Evolutionary conservation across 2,888 invertebrate genomes (phyloP), one percentile per base, ranked within the genome.

Genomic region (Pyrocoelia pectoralis): DNA sequence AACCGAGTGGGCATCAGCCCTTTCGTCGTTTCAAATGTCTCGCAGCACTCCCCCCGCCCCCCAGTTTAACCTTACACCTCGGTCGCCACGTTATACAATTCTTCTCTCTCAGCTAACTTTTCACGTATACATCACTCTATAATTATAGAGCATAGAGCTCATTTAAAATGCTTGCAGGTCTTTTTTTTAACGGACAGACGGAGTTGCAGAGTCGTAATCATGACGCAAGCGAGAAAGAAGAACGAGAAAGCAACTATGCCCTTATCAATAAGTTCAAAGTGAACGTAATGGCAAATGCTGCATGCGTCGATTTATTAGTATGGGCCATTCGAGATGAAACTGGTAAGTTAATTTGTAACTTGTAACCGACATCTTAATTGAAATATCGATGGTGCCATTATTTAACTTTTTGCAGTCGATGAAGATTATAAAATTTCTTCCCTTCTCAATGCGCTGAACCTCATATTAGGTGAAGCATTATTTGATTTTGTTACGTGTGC

Each of bases 311-410:
- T 81, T 85, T 99, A 5, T 85, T 99, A 1, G 97, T 98, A 24
- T 99, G 98, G 98, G 97, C 98, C 0, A 96, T 97, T 70, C 92
- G 93, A 0, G 98, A 98, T 80, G 98, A 98, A 84, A 93, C 94
- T 77, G 96, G 97, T 95, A 80, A 83, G 80, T 70, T 19, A 17
- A 29, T 28, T 29, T 6, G 24, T 6, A 6, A 3, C 24, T n/a
- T n/a, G n/a, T n/a, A n/a, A 33, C n/a, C 24, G 8, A n/a, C 33
- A 33, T 33, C n/a, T 4, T 6, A 24, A 24, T 9, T 12, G 12
- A 28, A 29, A 17, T 24, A 51, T 14, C 24, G 51, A n/a, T 24
- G 10, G 19, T 17, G 6, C 24, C 24, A 24, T 14, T 43, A 3
- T 12, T 14, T 43, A n/a, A 15, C 17, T 43, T 14, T 24, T 54